These are phyloP conservation scores for Empis stercorea DNA, from an alignment of 2,888 invertebrate genomes.

Conservation along the genomic window DNA sequence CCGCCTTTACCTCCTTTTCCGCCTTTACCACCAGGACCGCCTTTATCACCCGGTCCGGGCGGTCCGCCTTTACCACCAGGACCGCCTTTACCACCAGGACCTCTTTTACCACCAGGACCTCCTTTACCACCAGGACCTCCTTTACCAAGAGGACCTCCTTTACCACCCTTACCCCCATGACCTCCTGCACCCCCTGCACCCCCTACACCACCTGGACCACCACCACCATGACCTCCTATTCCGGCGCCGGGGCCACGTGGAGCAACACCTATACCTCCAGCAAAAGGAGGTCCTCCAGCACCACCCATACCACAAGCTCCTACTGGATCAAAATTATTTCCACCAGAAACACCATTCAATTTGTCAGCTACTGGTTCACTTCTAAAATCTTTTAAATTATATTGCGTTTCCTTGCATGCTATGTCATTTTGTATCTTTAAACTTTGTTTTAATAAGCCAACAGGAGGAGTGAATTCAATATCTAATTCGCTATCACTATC, in stretches of 20 bases:
- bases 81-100: constrained; percentile 3
- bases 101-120: constrained; percentile 3
- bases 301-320: not conserved
- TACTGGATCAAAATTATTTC: no score
- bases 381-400: constrained; percentile 41
- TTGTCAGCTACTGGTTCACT: no score
- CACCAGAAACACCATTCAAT: no score
- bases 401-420: constrained; percentile 47
- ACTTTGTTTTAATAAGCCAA: constrained; percentile 50
- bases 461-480: constrained; percentile 59
- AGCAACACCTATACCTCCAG: not conserved
- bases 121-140: not conserved
- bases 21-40: constrained; percentile 5
- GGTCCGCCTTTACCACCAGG: constrained; percentile 2
- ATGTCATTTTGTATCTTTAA: constrained; percentile 39
- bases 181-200: constrained; percentile 10
- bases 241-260: not conserved
- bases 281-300: constrained; percentile 5
- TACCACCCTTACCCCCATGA: constrained; percentile 9
- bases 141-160: constrained; percentile 7
- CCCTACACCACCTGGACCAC: constrained; percentile 10
- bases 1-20: constrained; percentile 3
- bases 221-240: constrained; percentile 11
- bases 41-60: constrained; percentile 3
- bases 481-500: constrained; percentile 50